A percentile compares a stretch with the other conserved stretches of the same genome.
These are phyloP conservation scores for Ectropis crepuscularia DNA, from an alignment of 2,888 invertebrate species.

Conservation along the genomic window DNA sequence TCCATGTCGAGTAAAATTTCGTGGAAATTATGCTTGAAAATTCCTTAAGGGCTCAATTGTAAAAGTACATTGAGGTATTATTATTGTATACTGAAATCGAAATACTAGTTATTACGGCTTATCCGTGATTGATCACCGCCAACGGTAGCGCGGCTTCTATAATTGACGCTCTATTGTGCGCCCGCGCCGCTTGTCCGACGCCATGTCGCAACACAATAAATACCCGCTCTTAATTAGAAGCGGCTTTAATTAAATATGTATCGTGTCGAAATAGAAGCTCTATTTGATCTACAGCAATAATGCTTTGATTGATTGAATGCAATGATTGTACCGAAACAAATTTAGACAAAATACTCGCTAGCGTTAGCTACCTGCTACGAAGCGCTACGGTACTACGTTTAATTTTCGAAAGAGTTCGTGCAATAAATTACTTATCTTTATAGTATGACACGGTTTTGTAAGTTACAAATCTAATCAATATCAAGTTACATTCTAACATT, in stretches of 20 bases:
- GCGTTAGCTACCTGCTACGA: conserved; percentile 42
- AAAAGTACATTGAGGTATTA: no score
- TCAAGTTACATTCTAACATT: not conserved
- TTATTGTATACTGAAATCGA: conserved; percentile 2
- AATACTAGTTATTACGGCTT: conserved; percentile 74
- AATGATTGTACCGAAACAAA: conserved; percentile 36
- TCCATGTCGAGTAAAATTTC: no score
- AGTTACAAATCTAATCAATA: not conserved
- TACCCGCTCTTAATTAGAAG: conserved; percentile 68
- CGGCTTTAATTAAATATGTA: conserved; percentile 64
- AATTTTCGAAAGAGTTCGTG: not conserved
- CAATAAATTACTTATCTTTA: not conserved
- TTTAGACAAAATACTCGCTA: conserved; percentile 36
- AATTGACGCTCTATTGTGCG: conserved; percentile 73
- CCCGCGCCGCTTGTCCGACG: conserved; percentile 39
- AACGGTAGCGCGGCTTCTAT: conserved; percentile 67
- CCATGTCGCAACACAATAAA: conserved; percentile 55
- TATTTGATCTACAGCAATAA: conserved; percentile 55
- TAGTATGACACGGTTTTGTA: not conserved
- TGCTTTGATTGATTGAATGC: conserved; percentile 55
- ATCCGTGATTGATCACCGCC: conserved; percentile 76
- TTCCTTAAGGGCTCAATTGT: no score
- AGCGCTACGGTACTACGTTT: conserved; percentile 8
- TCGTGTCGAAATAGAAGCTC: conserved; percentile 62
- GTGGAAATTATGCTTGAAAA: no score